A percentile compares a stretch with the other conserved stretches of the same genome.
Evolutionary conservation across 1,140 invertebrate species (phyloP).

Genomic region (Diploscapter pachys): DNA sequence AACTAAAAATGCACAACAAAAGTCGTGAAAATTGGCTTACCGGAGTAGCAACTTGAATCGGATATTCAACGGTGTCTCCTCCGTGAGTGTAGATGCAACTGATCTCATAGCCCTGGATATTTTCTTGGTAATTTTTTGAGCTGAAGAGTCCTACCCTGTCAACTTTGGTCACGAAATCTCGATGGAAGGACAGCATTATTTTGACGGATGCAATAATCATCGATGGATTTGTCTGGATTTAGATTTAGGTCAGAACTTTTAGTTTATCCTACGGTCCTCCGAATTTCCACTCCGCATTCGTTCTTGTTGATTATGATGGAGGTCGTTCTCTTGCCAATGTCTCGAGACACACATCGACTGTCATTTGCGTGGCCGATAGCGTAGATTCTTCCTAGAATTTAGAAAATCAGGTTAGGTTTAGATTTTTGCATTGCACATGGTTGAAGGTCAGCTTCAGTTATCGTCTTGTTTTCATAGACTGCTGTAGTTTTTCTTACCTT

Average conservation of each 20-base stretch:
- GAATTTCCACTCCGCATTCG: conserved; percentile 52
- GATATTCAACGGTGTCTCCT: conserved; percentile 57
- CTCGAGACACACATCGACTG: conserved; percentile 46
- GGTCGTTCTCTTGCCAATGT: conserved; percentile 48
- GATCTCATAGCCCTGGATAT: conserved; percentile 47
- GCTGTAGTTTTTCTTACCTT: conserved; percentile 1
- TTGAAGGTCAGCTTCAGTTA: no score
- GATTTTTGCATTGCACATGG: no score
- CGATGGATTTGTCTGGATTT: conserved; percentile 46
- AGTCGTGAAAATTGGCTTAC: conserved; percentile 8
- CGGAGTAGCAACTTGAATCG: conserved; percentile 44
- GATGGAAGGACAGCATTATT: conserved; percentile 55
- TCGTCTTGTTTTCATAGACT: no score
- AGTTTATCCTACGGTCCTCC: conserved; percentile 41
- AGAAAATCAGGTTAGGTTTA: not conserved
- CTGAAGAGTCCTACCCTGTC: conserved; percentile 28
- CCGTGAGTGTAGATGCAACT: conserved; percentile 45
- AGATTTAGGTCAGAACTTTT: not conserved
- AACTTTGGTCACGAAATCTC: conserved; percentile 55
- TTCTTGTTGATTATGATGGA: conserved; percentile 51
- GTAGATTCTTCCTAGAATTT: conserved; percentile 49
- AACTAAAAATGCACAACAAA: not conserved
- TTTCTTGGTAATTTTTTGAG: no score
- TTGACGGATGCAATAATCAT: conserved; percentile 55
- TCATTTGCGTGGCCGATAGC: conserved; percentile 55